Base-by-base conservation (phyloP, 1,140 invertebrate species). In the Adelges cooleyi region DNA sequence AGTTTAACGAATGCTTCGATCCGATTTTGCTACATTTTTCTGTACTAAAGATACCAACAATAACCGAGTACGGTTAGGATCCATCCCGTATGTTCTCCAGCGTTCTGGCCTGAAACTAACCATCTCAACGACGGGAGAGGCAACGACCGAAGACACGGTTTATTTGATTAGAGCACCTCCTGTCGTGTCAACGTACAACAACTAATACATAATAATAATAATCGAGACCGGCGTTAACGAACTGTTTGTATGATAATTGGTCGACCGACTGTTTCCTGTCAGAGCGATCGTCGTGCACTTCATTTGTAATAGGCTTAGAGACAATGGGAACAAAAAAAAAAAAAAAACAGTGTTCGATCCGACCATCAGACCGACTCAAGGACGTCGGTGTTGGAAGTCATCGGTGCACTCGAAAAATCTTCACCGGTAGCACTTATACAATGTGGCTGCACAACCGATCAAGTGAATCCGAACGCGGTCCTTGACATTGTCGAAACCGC, bases 401-500 rank as follows among this genome's bases (percentile, higher is more conserved):
- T 13, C n/a, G 36, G 51, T 53, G 51, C 29, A 53, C 51, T 53
- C 51, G 29, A 53, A 15, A 33, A 33, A 33, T 33, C 29, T 33
- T 48, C 23, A 48, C 11, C 17, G 17, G 38, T 56, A 56, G 22
- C 53, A 9, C 20, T 18, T 15, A 42, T n/a, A n/a, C n/a, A 33
- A 11, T 33, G 36, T n/a, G 51, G n/a, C 22, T n/a, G 36, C 36
- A 42, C 25, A 56, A 3, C 52, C n/a, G 53, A 27, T 38, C 18
- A 44, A 56, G 38, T 56, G 53, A 27, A 56, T 56, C 53, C 53
- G 23, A 56, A 25, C 42, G 18, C 36, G 53, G 33, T 56, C 53
- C 42, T 56, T 56, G 53, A 56, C 53, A 56, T 56, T 23, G 22
- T 44, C 13, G 38, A 44, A 42, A 44, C 53, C 53, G 23, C 53